Conservation (phyloP, 2,797 vertebrate genomes). For the Falco novaeseelandiae region DNA sequence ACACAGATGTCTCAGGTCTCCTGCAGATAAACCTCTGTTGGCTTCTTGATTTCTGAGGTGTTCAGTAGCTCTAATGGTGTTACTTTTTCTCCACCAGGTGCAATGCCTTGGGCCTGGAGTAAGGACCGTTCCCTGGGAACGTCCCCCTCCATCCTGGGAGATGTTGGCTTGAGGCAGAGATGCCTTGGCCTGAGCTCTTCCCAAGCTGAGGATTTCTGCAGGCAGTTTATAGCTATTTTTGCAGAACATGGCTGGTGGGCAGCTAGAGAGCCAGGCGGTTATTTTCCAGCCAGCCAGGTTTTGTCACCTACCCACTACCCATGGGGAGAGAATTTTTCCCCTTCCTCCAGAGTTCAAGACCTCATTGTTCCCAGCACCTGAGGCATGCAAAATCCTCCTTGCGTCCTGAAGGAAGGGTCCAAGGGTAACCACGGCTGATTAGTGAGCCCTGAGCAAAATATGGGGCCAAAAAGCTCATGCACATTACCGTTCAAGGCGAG, state of each 20-base stretch:
- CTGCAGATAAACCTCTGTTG: not conserved
- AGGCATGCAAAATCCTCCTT: constrained; percentile 29
- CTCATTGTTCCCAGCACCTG: constrained; percentile 41
- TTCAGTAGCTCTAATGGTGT: not conserved
- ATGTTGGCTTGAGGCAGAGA: not conserved
- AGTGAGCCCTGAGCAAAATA: not conserved
- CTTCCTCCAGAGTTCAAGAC: not conserved
- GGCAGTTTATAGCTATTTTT: not conserved
- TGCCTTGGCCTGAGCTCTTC: not conserved
- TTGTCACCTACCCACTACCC: not conserved
- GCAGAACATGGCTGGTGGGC: not conserved
- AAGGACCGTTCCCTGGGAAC: not conserved
- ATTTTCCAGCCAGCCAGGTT: not conserved
- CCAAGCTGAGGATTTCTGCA: not conserved
- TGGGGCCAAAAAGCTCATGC: accelerated
- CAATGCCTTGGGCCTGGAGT: not conserved
- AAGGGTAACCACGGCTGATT: not conserved
- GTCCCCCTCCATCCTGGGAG: not conserved
- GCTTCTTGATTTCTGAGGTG: not conserved
- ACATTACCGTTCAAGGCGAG: accelerated
- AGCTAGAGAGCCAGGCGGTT: not conserved
- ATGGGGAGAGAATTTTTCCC: not conserved
- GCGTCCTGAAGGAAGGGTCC: constrained; percentile 6
- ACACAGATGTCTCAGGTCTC: not conserved
- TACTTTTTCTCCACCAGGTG: not conserved